Base-by-base conservation (phyloP, 2,113 vertebrate genomes). In the Damaliscus lunatus region DNA sequence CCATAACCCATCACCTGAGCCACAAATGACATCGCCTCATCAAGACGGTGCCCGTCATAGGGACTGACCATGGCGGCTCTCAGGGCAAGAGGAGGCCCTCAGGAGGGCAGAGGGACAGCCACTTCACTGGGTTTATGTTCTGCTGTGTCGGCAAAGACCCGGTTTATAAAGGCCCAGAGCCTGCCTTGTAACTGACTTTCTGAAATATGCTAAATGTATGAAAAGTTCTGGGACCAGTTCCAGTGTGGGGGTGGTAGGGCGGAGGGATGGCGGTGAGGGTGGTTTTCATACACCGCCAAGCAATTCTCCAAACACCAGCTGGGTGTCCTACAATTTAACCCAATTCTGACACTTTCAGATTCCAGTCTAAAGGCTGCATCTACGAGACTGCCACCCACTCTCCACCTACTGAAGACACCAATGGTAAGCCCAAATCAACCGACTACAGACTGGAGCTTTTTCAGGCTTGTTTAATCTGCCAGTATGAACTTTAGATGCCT, bases 221-320 rank as follows among this genome's bases (percentile, higher is more conserved):
- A 55, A 80, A 91, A 48, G 15, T 95, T 78, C 94, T 43, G 9
- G 82, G 89, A 55, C 81, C 81, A 55, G 7, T 40, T 83, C 81
- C 81, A 83, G 21, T 0, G 0, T 16, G 21, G n/a, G 27, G 46
- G 71, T 77, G 40, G 71, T 25, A 5, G 1, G 31, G 80, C 1
- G 3, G 50, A 55, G 81, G 52, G 4, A 55, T 23, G 80, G 80
- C 0, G 19, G 52, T n/a, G 52, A 15, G 9, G 29, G 1, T 52
- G 21, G 88, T 77, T 50, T 67, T 36, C 50, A 52, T 12, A 87
- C 19, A 53, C n/a, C 57, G 27, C 33, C 5, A 57, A 62, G 17
- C 83, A 78, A 3, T 84, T 83, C 78, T 59, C 40, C 23, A 53
- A 36, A 74, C 78, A 74, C 40, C 78, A 90, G 52, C 25, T 59